Conservation (phyloP, 1,140 invertebrate species). For the Lucilia cuprina region DNA sequence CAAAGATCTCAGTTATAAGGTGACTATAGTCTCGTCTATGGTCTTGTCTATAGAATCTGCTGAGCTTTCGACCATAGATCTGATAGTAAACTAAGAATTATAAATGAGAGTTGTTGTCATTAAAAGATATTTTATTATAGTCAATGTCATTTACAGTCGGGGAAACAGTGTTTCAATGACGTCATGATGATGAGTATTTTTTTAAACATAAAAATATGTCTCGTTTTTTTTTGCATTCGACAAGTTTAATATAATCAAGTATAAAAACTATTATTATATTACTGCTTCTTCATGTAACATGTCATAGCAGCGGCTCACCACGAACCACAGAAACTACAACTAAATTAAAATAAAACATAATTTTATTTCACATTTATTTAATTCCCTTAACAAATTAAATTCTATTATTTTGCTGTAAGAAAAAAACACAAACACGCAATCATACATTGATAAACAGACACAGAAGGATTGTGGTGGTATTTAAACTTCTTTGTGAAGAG, state of each 20-base stretch:
- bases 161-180: neutral
- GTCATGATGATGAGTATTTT: neutral
- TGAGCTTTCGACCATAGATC: no score
- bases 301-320: neutral
- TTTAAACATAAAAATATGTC: neutral
- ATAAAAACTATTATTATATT: neutral
- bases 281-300: neutral
- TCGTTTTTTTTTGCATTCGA: neutral
- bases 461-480: neutral
- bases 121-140: no score
- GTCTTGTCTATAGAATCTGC: no score
- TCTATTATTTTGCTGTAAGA: neutral
- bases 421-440: neutral
- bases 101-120: no score
- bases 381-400: conserved; percentile 31
- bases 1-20: no score
- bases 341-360: neutral
- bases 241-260: neutral
- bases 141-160: no score
- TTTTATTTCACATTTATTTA: neutral
- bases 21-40: no score
- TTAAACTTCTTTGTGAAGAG: neutral
- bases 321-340: no score
- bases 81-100: no score
- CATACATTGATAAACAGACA: neutral